phyloP scores from a whole-genome alignment of 1,140 invertebrate genomes.

The Meloidogyne exigua region DNA sequence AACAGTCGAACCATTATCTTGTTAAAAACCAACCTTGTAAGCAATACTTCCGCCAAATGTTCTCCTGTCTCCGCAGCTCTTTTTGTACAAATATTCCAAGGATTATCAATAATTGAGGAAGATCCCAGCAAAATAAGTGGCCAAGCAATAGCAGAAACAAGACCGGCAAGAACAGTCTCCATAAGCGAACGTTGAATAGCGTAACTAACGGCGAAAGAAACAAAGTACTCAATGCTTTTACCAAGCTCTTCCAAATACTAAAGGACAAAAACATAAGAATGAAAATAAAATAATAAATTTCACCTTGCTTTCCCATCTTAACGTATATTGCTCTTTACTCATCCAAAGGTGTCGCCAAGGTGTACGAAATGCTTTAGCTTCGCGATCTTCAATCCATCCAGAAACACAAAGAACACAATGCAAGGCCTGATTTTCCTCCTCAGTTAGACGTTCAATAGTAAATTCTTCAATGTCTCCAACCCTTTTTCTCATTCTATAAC shows the following conservation, averaged over 20 bases:
- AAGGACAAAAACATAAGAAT: neutral
- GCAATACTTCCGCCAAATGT: slow-evolving; percentile 73
- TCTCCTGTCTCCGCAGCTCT: slow-evolving; percentile 71
- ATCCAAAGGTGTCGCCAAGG: slow-evolving; percentile 70
- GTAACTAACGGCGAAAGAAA: slow-evolving; percentile 71
- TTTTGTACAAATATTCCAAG: slow-evolving; percentile 75
- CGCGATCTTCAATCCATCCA: slow-evolving; percentile 59
- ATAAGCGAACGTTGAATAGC: slow-evolving; percentile 76
- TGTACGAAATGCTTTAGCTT: slow-evolving; percentile 50
- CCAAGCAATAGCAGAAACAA: slow-evolving; percentile 73
- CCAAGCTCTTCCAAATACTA: slow-evolving; percentile 45
- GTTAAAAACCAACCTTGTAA: slow-evolving; percentile 57
- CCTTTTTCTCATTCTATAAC: slow-evolving; percentile 65
- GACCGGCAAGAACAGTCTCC: slow-evolving; percentile 73
- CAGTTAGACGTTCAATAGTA: slow-evolving; percentile 64
- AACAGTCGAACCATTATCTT: too few relatives aligned
- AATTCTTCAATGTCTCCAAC: slow-evolving; percentile 68
- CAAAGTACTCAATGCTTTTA: slow-evolving; percentile 71
- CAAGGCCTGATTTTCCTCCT: slow-evolving; percentile 29
- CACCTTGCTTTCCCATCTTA: slow-evolving; percentile 71
- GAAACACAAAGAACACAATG: slow-evolving; percentile 45
- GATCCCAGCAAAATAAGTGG: slow-evolving; percentile 71
- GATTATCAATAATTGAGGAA: slow-evolving; percentile 74
- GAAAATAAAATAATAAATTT: neutral
- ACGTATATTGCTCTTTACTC: slow-evolving; percentile 73